A percentile compares a stretch with the other conserved stretches of the same genome.
Evolutionary conservation across 2,797 vertebrate species (phyloP).

Genomic region (Coregonus suidteri): DNA sequence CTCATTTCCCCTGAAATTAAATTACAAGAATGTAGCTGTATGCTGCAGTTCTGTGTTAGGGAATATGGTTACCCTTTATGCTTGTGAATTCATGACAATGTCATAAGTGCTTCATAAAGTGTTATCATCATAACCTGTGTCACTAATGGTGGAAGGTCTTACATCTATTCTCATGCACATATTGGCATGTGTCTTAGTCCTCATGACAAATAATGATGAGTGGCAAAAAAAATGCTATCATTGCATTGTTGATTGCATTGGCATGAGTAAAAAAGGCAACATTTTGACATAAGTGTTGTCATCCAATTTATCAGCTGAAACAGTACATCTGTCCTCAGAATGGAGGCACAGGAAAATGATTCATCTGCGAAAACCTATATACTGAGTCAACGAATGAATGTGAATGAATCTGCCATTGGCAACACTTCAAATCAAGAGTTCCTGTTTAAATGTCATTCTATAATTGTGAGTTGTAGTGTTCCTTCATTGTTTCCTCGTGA

Average conservation of each 20-base stretch:
- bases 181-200: background rate
- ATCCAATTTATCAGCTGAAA: background rate
- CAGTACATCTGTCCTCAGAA: background rate
- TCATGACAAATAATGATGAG: background rate
- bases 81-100: background rate
- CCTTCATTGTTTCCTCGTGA: background rate
- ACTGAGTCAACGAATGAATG: background rate
- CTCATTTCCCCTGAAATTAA: slow-evolving; percentile 6
- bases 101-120: background rate
- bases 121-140: background rate
- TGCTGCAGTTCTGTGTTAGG: background rate
- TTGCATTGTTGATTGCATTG: background rate
- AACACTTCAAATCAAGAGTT: background rate
- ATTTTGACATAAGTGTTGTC: background rate
- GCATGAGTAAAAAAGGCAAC: too few species aligned
- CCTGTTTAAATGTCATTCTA: background rate
- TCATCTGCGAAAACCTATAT: background rate
- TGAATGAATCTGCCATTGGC: background rate
- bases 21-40: background rate
- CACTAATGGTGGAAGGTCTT: background rate
- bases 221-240: background rate
- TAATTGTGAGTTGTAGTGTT: background rate
- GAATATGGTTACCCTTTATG: background rate
- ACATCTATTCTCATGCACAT: background rate
- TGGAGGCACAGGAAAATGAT: background rate